phyloP scores from a whole-genome alignment of 2,113 vertebrate species.

The Uropsilus gracilis region DNA sequence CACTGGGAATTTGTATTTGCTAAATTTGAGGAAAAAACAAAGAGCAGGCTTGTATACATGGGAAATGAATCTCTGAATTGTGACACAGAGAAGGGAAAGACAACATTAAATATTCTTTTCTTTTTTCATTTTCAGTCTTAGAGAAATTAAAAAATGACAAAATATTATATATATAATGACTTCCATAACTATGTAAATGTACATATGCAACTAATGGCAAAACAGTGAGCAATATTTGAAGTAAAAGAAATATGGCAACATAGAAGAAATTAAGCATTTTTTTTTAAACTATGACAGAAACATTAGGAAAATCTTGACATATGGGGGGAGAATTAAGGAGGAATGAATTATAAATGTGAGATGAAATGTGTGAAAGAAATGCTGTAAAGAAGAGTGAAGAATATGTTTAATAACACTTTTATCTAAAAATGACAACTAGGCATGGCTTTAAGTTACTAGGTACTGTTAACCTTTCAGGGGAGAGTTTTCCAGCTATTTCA shows the following conservation, averaged over 20 bases:
- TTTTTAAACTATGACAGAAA: neutral
- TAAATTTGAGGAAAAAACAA: neutral
- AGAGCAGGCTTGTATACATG: too few relatives aligned
- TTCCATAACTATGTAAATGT: neutral
- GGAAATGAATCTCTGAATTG: neutral
- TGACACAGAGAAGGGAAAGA: neutral
- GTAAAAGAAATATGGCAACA: neutral
- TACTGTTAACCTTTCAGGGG: neutral
- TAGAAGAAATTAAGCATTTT: neutral
- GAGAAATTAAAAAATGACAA: neutral
- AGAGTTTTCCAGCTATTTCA: neutral
- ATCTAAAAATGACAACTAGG: neutral
- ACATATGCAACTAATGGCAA: neutral
- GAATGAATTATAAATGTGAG: constrained; percentile 12
- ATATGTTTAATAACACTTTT: neutral
- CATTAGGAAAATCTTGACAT: neutral
- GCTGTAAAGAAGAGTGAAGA: neutral
- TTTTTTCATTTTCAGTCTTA: neutral
- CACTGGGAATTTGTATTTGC: neutral
- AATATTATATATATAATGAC: neutral
- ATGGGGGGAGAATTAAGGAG: neutral
- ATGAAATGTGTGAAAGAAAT: constrained; percentile 16
- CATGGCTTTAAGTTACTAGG: neutral
- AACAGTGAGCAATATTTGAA: neutral
- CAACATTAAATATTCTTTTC: neutral